Base-by-base conservation (phyloP, 1,140 invertebrate genomes). In the Aphis gossypii region DNA sequence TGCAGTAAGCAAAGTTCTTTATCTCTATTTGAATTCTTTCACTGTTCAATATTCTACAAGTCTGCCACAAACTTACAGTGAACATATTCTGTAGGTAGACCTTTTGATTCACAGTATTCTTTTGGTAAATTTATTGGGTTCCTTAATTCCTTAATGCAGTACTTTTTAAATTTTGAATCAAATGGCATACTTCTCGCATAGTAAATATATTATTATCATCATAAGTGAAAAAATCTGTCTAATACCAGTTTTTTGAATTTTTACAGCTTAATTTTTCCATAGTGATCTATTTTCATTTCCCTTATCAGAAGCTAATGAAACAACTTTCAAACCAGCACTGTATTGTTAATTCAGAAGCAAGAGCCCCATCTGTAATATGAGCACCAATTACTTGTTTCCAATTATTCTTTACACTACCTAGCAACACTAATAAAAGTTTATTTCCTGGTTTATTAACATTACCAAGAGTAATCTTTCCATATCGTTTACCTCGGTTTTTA, bases 321-420 rank as follows among this genome's bases (percentile, higher is more conserved):
- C 23, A 48, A 93, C 41, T 84, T 93, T 48, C n/a, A 93, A 86
- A 38, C 82, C 92, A 87, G 44, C 44, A 84, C 38, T 84, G 82
- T 5, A 44, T 84, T 5, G 38, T 41, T 84, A 84, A 84, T 84
- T 84, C 23, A 84, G 82, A 38, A 5, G 18, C 82, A 84, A 21
- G 82, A 0, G 82, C 1, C 20, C 82, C 82, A 84, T 84, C 44
- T 89, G 93, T 93, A 76, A 90, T 41, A 38, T 89, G 84, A 46
- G 38, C 46, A 35, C 82, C 54, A 2, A 93, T 83, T 11, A 93
- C 56, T 76, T 93, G 93, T 60, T 93, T 93, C 93, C 93, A 93
- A 46, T 54, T 54, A 38, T 54, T 93, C 30, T 68, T 76, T 38
- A 93, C 25, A 38, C 54, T 87, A 44, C 93, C 35, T 30, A 93